Percentiles rank a stretch among this genome's conserved stretches.
Conservation (phyloP, 2,888 invertebrate genomes). For the Pandemis corylana region DNA sequence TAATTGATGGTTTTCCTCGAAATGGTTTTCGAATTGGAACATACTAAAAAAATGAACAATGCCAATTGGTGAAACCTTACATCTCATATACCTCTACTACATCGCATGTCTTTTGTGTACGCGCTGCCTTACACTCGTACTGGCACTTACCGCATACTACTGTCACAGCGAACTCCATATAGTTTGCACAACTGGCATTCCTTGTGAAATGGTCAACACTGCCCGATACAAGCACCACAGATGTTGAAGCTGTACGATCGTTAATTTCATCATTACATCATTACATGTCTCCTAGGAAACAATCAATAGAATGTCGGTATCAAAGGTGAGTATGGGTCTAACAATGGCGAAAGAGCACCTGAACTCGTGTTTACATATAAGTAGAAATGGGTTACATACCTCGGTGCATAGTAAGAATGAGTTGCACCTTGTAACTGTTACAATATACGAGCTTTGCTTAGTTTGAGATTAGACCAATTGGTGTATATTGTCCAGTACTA, state of each 20-base stretch:
- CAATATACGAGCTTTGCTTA: too few relatives aligned
- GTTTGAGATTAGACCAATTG: too few relatives aligned
- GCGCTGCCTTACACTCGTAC: background rate
- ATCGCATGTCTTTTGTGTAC: background rate
- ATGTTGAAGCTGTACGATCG: background rate
- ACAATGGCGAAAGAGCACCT: constrained; percentile 31
- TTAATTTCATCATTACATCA: constrained; percentile 38
- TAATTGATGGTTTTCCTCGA: too few relatives aligned
- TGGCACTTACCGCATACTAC: background rate
- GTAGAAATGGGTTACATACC: background rate
- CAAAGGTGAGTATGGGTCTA: constrained; percentile 38
- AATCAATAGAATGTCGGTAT: constrained; percentile 38
- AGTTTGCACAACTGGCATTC: background rate
- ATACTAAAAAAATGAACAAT: too few relatives aligned
- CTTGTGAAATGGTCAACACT: constrained; percentile 20
- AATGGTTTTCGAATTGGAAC: too few relatives aligned
- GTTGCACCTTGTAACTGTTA: too few relatives aligned
- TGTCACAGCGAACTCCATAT: background rate
- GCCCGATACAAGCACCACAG: constrained; percentile 12
- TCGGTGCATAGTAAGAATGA: background rate
- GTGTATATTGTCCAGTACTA: too few relatives aligned
- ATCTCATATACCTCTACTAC: too few relatives aligned
- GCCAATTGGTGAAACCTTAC: too few relatives aligned
- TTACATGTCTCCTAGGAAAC: constrained; percentile 37
- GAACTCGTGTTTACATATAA: constrained; percentile 8